A percentile compares a stretch with the other conserved stretches of the same genome.
Evolutionary conservation across 64 coral and sea anemone genomes (phyloP).

Genomic region (Actinia equina): DNA sequence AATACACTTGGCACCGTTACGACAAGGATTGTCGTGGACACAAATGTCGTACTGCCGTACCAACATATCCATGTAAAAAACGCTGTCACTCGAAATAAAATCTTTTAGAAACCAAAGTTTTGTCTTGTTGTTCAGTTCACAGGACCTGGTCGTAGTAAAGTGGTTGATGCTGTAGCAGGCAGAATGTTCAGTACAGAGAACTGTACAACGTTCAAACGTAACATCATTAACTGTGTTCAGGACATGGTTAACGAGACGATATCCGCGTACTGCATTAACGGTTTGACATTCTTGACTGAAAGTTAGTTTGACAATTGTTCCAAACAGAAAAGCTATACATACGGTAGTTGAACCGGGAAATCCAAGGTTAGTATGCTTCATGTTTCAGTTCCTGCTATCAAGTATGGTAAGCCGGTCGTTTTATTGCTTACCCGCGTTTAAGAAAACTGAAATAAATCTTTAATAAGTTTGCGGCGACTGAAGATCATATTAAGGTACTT

Average conservation of each 20-base stretch:
- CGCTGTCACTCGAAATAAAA: neutral
- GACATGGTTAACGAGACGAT: constrained; percentile 4
- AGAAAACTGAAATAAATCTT: no score
- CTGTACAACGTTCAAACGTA: neutral
- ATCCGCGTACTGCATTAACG: neutral
- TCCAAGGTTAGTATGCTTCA: no score
- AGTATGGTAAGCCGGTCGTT: no score
- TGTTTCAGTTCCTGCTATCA: no score
- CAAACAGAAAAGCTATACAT: neutral
- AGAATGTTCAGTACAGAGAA: neutral
- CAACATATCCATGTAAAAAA: constrained; percentile 22
- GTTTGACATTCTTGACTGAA: neutral
- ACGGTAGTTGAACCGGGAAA: neutral
- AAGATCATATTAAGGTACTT: no score
- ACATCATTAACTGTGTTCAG: neutral
- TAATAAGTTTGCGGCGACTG: no score
- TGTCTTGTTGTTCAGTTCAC: constrained; percentile 9
- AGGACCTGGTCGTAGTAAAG: neutral
- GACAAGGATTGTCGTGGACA: neutral
- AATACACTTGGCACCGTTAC: neutral
- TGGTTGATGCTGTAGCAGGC: constrained; percentile 26
- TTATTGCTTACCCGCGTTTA: no score
- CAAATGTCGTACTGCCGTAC: constrained; percentile 14
- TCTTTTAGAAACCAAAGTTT: neutral
- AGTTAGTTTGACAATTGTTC: neutral